Evolutionary conservation across 1,140 invertebrate genomes (phyloP), one percentile per base, ranked within the genome.

Genomic region (Macrosteles quadrilineatus): DNA sequence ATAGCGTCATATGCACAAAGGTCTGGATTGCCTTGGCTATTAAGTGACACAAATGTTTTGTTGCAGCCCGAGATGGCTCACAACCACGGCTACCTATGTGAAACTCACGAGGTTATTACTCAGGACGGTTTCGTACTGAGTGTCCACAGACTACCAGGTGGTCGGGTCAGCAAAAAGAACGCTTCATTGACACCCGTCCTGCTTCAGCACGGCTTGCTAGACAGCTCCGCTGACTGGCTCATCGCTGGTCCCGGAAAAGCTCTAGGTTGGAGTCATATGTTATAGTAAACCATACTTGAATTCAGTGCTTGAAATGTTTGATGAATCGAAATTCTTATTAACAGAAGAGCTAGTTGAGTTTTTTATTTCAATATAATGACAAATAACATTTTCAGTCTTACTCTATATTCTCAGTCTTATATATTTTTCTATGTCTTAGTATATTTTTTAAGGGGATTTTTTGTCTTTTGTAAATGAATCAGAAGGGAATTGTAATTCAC

Each of bases 71-170:
- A 90, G 72, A 80, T 90, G 36, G 87, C 90, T 72, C 82, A 80
- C 47, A 75, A 78, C 59, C 83, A 86, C 43, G 91, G 91, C 55
- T 93, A 92, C 78, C 81, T 81, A 0, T 83, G 86, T 0, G 89
- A 93, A 80, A 83, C 85, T 0, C 89, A 92, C 75, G 80, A 83
- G 0, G 81, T 90, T 0, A 75, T 82, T 17, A 92, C 91, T 0
- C 80, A 87, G 43, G 91, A 94, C 76, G 90, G 90, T 17, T 93
- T 91, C 76, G 80, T 92, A 19, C 77, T 93, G 2, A 87, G 85
- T 0, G 59, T 92, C 27, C 91, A 93, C 74, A 83, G 91, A 47
- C 92, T 94, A 73, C 88, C 88, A 1, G 77, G 78, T 75, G 80
- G 78, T 19, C 4, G 21, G 1, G n/a, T 29, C 62, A 32, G 14